Evolutionary conservation across 1,140 invertebrate species (phyloP).

Genomic region (Capitella teleta): DNA sequence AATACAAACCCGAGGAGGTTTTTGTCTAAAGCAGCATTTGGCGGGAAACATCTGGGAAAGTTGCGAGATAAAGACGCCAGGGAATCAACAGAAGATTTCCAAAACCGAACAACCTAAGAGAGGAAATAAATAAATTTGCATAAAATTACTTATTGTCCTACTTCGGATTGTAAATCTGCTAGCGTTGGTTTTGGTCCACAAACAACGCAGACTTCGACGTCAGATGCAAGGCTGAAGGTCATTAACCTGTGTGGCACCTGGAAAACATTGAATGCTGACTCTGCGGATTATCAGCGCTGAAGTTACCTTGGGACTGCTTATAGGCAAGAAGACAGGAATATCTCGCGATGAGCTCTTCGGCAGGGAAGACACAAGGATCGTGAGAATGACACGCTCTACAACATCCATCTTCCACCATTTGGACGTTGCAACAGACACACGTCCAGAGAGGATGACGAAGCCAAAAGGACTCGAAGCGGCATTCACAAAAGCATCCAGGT

Average conservation of each 20-base stretch:
- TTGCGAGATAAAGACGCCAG: constrained; percentile 36
- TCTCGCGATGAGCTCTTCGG: constrained; percentile 57
- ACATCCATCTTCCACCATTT: constrained; percentile 64
- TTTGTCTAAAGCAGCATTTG: constrained; percentile 19
- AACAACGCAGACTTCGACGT: constrained; percentile 62
- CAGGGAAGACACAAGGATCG: constrained; percentile 53
- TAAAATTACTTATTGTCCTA: constrained; percentile 13
- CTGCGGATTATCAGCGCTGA: background rate
- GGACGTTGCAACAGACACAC: constrained; percentile 62
- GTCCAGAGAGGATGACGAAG: constrained; percentile 62
- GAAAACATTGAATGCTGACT: background rate
- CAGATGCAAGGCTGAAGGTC: constrained; percentile 58
- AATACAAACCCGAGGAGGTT: constrained; percentile 30
- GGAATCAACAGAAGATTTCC: constrained; percentile 56
- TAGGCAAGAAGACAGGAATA: constrained; percentile 65
- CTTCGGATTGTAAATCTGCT: constrained; percentile 53
- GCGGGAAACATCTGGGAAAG: constrained; percentile 26
- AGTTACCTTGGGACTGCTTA: constrained; percentile 63
- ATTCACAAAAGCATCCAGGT: constrained; percentile 63
- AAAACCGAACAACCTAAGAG: constrained; percentile 51
- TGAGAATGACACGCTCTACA: constrained; percentile 61
- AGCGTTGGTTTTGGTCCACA: constrained; percentile 66
- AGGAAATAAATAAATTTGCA: constrained; percentile 45
- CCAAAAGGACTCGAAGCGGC: constrained; percentile 64
- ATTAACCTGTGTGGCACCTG: constrained; percentile 70